Evolutionary conservation across 2,113 vertebrate species (phyloP).

Genomic region (Strigops habroptila): DNA sequence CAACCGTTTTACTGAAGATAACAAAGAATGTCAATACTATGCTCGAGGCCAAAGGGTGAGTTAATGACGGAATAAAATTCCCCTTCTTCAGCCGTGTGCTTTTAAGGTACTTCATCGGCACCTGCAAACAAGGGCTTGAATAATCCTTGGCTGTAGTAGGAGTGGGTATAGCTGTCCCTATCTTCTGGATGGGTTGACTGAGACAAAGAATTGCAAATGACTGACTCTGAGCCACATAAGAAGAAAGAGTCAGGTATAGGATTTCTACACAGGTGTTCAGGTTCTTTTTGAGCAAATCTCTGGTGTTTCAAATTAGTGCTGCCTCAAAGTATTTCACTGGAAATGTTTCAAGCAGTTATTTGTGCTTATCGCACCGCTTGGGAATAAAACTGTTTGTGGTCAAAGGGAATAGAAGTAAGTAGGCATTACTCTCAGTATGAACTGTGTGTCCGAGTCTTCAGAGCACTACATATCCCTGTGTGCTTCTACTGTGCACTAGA

Average conservation of each 20-base stretch:
- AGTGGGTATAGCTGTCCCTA: background rate
- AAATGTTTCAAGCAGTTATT: background rate
- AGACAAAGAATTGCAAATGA: background rate
- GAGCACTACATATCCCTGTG: background rate
- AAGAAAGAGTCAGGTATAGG: background rate
- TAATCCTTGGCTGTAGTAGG: background rate
- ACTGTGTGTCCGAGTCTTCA: fast-evolving
- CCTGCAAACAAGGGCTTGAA: background rate
- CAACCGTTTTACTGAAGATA: background rate
- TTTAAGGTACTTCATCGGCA: background rate
- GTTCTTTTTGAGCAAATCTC: background rate
- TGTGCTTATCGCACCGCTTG: background rate
- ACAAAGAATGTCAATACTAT: background rate
- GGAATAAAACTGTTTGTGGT: background rate
- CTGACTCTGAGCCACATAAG: fast-evolving
- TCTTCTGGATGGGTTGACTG: background rate
- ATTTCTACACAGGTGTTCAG: background rate
- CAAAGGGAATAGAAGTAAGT: background rate
- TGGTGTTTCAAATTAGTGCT: background rate
- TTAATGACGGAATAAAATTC: background rate
- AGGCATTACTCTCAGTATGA: background rate
- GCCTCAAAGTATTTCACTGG: background rate
- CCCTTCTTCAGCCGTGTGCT: background rate
- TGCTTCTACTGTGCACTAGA: background rate
- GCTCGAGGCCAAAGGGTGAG: background rate